phyloP scores from a whole-genome alignment of 2,113 vertebrate genomes.

The Panthera leo region DNA sequence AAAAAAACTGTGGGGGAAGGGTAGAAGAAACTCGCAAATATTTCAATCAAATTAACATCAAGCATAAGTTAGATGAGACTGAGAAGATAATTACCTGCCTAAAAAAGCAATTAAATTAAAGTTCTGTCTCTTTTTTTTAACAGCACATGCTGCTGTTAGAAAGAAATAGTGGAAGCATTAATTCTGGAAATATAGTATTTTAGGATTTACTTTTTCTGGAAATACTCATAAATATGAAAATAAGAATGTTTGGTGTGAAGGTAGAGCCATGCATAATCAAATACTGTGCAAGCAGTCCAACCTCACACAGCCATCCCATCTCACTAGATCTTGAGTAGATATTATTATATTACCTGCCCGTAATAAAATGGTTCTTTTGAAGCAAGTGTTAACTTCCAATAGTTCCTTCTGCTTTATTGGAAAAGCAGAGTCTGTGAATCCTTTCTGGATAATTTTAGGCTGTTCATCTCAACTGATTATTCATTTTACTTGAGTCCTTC shows the following conservation, averaged over 20 bases:
- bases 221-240: slow-evolving; percentile 52
- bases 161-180: slow-evolving; percentile 13
- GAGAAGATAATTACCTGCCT: slow-evolving; percentile 52
- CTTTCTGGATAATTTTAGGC: slow-evolving; percentile 65
- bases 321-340: background rate
- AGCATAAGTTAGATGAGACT: slow-evolving; percentile 46
- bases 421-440: slow-evolving; percentile 59
- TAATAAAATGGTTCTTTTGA: slow-evolving; percentile 40
- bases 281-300: background rate
- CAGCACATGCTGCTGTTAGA: slow-evolving; percentile 31
- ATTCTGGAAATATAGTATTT: slow-evolving; percentile 45
- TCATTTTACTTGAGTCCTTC: slow-evolving; percentile 71
- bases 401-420: slow-evolving; percentile 28
- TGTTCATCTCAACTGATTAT: slow-evolving; percentile 66
- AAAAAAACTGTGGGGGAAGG: background rate
- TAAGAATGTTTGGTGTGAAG: background rate
- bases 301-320: background rate
- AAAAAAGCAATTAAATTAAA: slow-evolving; percentile 57
- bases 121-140: background rate
- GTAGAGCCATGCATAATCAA: background rate
- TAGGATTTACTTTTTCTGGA: background rate
- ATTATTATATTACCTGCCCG: slow-evolving; percentile 29
- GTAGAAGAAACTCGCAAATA: slow-evolving; percentile 47
- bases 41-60: slow-evolving; percentile 55
- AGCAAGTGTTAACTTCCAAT: slow-evolving; percentile 43